phyloP scores from a whole-genome alignment of 2,888 invertebrate genomes.

The Chironomus tentans region DNA sequence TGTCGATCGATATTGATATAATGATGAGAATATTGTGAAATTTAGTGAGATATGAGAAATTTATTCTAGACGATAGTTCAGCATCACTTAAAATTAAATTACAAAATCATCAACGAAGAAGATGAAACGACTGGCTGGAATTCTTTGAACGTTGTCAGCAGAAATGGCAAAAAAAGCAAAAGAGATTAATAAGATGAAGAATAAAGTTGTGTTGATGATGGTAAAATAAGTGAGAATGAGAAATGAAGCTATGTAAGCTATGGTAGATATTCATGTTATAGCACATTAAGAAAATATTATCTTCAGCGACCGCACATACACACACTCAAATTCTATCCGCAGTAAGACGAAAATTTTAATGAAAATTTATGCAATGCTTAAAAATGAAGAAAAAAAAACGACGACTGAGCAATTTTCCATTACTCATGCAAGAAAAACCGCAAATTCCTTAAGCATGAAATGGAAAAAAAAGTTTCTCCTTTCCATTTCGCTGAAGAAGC shows the following conservation, averaged over 20 bases:
- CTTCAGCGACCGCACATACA: neutral
- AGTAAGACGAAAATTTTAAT: neutral
- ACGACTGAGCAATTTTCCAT: neutral
- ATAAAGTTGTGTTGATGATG: neutral
- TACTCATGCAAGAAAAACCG: conserved; percentile 6
- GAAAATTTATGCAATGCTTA: conserved; percentile 13
- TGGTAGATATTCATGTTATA: neutral
- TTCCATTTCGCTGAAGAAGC: neutral
- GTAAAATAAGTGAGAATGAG: neutral
- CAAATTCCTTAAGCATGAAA: neutral
- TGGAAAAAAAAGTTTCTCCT: neutral
- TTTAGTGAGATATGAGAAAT: no score
- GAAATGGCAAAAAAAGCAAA: neutral
- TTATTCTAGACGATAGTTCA: no score
- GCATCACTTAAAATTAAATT: neutral
- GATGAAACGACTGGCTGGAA: no score
- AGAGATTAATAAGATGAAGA: no score
- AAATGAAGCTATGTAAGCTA: neutral
- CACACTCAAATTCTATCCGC: neutral
- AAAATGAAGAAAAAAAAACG: neutral
- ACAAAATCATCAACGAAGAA: neutral
- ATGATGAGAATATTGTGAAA: no score
- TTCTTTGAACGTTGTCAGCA: neutral
- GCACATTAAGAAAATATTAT: neutral
- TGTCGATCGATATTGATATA: no score